These are phyloP conservation scores for Athripsodes cinereus DNA, from an alignment of 2,888 invertebrate species.

Conservation along the genomic window DNA sequence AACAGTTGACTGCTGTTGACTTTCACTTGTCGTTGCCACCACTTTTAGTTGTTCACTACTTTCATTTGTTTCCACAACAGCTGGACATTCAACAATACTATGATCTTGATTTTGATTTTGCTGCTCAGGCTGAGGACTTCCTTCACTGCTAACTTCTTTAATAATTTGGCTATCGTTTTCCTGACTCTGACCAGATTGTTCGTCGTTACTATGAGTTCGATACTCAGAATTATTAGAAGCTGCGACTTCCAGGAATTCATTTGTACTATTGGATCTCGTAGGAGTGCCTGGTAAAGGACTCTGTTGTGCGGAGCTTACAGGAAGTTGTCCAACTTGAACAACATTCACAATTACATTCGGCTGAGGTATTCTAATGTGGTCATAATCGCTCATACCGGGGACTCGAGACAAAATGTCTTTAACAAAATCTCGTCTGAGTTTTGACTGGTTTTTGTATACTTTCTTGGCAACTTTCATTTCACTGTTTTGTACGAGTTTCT, in stretches of 20 bases:
- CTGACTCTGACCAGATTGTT: slow-evolving; percentile 13
- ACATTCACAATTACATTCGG: slow-evolving; percentile 12
- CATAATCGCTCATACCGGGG: slow-evolving; percentile 22
- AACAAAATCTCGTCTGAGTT: background rate
- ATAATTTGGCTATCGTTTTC: slow-evolving; percentile 14
- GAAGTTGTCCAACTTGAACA: slow-evolving; percentile 25
- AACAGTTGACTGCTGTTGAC: background rate
- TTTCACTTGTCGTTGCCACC: background rate
- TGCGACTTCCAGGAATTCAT: slow-evolving; percentile 17
- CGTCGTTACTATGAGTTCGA: slow-evolving; percentile 17
- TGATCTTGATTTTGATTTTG: slow-evolving; percentile 28
- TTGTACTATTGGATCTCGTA: slow-evolving; percentile 17
- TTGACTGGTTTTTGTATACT: too few relatives aligned
- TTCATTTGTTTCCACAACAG: background rate
- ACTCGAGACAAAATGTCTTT: slow-evolving; percentile 19
- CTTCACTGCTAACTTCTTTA: slow-evolving; percentile 5
- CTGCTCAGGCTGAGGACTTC: slow-evolving; percentile 5
- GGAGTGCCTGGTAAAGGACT: slow-evolving; percentile 21
- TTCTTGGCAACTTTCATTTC: too few relatives aligned
- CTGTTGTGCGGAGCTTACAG: slow-evolving; percentile 22
- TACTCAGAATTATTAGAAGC: slow-evolving; percentile 20
- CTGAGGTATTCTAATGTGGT: slow-evolving; percentile 14
- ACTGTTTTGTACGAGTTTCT: background rate
- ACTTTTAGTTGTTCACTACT: slow-evolving; percentile 21
- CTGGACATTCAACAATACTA: slow-evolving; percentile 18